Evolutionary conservation across 2,888 invertebrate genomes (phyloP).

Genomic region (Cataglyphis rosenhaueri): DNA sequence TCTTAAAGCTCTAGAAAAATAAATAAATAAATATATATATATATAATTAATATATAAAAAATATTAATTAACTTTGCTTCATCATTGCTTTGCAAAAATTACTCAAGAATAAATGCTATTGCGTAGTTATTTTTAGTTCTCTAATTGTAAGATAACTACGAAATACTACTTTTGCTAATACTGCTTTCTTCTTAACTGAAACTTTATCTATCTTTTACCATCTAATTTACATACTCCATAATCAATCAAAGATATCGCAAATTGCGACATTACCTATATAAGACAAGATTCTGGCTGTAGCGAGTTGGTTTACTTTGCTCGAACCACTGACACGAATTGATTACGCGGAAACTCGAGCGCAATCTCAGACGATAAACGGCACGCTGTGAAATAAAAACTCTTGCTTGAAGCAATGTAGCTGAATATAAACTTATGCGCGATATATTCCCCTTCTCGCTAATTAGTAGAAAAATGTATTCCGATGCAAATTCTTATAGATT

Average conservation of each 20-base stretch:
- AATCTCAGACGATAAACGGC: constrained; percentile 6
- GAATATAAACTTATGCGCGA: constrained; percentile 10
- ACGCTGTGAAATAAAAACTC: constrained; percentile 12
- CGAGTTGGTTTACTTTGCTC: constrained; percentile 61
- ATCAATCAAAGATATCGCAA: not conserved
- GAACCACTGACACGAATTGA: constrained; percentile 77
- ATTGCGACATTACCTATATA: constrained; percentile 2
- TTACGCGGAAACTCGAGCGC: constrained; percentile 69
- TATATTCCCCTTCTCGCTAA: not conserved
- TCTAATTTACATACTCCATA: not conserved
- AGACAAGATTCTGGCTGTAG: not conserved
- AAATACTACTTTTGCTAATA: not conserved
- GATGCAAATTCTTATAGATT: constrained; percentile 1
- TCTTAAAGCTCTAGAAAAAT: not conserved
- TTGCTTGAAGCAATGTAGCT: not conserved
- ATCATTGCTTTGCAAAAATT: not conserved
- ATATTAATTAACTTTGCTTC: not conserved
- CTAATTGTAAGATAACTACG: not conserved
- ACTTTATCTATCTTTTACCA: not conserved
- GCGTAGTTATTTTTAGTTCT: not conserved
- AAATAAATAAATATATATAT: too few relatives aligned
- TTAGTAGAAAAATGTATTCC: constrained; percentile 1
- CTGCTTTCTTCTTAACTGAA: not conserved
- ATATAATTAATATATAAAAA: not conserved
- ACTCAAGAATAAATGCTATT: not conserved